phyloP scores from a whole-genome alignment of 2,113 vertebrate species.

The Calyptommatus sinebrachiatus region DNA sequence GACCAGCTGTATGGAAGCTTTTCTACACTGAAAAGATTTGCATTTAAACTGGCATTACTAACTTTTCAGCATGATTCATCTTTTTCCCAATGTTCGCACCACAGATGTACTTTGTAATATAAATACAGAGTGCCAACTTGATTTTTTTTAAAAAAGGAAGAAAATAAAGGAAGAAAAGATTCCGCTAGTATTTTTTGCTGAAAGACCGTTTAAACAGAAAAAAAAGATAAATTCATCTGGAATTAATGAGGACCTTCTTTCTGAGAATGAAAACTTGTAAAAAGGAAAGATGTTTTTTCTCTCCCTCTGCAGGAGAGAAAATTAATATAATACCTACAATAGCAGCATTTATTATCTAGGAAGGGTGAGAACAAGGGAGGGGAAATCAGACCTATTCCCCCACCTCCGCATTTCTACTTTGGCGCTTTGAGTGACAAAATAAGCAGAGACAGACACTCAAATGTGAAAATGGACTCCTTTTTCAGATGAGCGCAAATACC shows the following conservation, averaged over 20 bases:
- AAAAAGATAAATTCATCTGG: neutral
- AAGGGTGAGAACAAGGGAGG: neutral
- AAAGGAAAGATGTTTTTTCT: neutral
- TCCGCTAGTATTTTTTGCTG: neutral
- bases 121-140: neutral
- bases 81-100: neutral
- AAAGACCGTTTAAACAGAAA: neutral
- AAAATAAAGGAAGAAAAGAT: neutral
- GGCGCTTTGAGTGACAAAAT: neutral
- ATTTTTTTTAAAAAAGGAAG: neutral
- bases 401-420: neutral
- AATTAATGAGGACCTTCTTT: neutral
- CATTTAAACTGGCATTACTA: neutral
- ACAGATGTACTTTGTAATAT: neutral
- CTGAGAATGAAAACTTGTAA: neutral
- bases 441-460: slow-evolving; percentile 15
- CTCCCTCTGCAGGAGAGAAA: neutral
- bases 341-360: neutral
- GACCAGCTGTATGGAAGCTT: neutral
- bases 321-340: neutral
- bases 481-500: slow-evolving; percentile 5
- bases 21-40: neutral
- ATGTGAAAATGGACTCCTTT: slow-evolving; percentile 32
- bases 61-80: neutral
- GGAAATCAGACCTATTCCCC: neutral